phyloP scores from a whole-genome alignment of 1,140 invertebrate species.

The Drosophila bocki region DNA sequence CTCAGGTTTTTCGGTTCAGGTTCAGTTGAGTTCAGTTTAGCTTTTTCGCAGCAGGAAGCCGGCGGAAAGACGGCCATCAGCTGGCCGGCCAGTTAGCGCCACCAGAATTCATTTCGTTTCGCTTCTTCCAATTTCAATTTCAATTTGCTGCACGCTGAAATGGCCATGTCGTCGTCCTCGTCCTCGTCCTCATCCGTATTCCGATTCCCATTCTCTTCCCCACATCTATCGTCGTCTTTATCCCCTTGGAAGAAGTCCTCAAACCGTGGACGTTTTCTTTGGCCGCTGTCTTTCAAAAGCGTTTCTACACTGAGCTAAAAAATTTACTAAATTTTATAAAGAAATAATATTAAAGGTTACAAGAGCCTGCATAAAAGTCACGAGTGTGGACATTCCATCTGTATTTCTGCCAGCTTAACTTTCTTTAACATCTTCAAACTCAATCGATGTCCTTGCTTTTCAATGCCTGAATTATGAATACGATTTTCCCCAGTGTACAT shows the following conservation, averaged over 20 bases:
- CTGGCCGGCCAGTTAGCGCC: slow-evolving; percentile 70
- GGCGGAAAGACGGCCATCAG: slow-evolving; percentile 47
- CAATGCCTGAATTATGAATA: background rate
- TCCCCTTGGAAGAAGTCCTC: slow-evolving; percentile 43
- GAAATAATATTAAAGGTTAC: too few relatives aligned
- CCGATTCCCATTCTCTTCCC: background rate
- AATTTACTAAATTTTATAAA: background rate
- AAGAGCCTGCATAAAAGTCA: background rate
- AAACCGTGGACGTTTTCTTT: slow-evolving; percentile 33
- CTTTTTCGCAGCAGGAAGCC: slow-evolving; percentile 71
- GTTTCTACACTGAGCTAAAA: slow-evolving; percentile 21
- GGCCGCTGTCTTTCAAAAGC: slow-evolving; percentile 49
- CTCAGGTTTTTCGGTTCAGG: slow-evolving; percentile 24
- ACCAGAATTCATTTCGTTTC: slow-evolving; percentile 81
- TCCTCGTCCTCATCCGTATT: slow-evolving; percentile 9
- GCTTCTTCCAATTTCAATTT: slow-evolving; percentile 81
- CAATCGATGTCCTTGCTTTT: background rate
- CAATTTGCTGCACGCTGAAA: slow-evolving; percentile 72
- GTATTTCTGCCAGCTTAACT: background rate
- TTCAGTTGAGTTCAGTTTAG: slow-evolving; percentile 16
- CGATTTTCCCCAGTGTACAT: slow-evolving; percentile 4
- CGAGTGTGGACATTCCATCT: too few relatives aligned
- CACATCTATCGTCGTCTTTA: slow-evolving; percentile 20
- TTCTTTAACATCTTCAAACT: background rate
- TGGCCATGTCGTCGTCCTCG: slow-evolving; percentile 55